Conservation (phyloP, 2,797 vertebrate species). For the Pseudomugil gertrudae region DNA sequence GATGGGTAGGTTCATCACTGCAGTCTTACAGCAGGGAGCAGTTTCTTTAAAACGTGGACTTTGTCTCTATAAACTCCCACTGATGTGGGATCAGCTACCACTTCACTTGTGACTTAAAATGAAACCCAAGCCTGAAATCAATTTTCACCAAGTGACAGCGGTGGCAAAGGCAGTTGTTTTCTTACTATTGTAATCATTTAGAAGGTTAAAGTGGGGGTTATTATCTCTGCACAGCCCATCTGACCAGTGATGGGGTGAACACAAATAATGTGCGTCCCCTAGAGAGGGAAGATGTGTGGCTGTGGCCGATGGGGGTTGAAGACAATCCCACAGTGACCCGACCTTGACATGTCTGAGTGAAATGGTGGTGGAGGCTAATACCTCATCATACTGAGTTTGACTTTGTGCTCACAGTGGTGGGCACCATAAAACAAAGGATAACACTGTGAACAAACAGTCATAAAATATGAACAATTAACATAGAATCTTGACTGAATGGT, state of each 20-base stretch:
- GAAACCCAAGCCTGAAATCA: constrained; percentile 28
- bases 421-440: constrained; percentile 81
- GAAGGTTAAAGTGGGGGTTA: constrained; percentile 75
- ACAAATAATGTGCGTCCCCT: constrained; percentile 75
- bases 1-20: constrained; percentile 46
- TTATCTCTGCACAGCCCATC: constrained; percentile 74
- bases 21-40: constrained; percentile 26
- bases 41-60: constrained; percentile 17
- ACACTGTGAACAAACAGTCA: constrained; percentile 75
- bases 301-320: constrained; percentile 58
- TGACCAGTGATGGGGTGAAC: constrained; percentile 79
- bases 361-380: constrained; percentile 78
- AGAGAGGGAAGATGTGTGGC: constrained; percentile 66
- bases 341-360: constrained; percentile 83
- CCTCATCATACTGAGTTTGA: constrained; percentile 82
- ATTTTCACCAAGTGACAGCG: constrained; percentile 8
- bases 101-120: constrained; percentile 15
- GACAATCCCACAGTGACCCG: constrained; percentile 77
- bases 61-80: constrained; percentile 9
- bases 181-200: constrained; percentile 74
- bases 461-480: constrained; percentile 73
- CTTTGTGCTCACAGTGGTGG: constrained; percentile 73
- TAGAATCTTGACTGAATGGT: background rate
- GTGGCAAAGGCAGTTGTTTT: constrained; percentile 55
- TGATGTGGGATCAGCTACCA: constrained; percentile 9